Conservation (phyloP, 2,888 invertebrate genomes). For the Drosophila demipolita region DNA sequence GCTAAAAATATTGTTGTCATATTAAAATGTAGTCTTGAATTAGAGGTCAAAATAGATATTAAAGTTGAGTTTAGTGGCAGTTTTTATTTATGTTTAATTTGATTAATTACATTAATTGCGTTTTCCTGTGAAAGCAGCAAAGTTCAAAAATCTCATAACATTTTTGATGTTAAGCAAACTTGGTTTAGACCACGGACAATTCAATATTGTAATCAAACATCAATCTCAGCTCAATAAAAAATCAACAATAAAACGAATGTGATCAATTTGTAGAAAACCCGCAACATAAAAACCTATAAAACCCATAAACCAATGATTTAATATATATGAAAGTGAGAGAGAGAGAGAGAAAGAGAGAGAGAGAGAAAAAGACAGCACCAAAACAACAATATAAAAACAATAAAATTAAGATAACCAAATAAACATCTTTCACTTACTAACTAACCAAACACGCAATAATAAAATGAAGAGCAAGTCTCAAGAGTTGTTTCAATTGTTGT, state of each 20-base stretch:
- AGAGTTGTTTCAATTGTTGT: conserved; percentile 22
- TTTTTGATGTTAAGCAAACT: not conserved
- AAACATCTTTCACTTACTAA: conserved; percentile 63
- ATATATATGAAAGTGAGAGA: conserved; percentile 13
- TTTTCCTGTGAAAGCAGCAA: not conserved
- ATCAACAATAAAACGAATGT: conserved; percentile 29
- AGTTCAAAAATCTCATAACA: not conserved
- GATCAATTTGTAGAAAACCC: conserved; percentile 42
- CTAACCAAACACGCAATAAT: conserved; percentile 18
- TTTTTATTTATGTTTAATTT: not conserved
- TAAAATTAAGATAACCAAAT: conserved; percentile 21
- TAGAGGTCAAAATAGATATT: not conserved
- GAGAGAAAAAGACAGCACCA: conserved; percentile 19
- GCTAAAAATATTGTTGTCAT: not conserved
- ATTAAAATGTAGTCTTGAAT: not conserved
- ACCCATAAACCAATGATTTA: conserved; percentile 9
- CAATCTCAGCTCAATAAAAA: conserved; percentile 10
- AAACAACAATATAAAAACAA: conserved; percentile 24
- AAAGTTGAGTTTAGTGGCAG: not conserved
- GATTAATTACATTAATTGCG: not conserved
- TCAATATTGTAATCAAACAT: not conserved
- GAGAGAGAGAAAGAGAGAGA: conserved; percentile 2
- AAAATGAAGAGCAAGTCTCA: conserved; percentile 47
- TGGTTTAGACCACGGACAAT: not conserved
- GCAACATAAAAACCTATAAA: conserved; percentile 63